Percentiles rank a stretch among this genome's conserved stretches.
Evolutionary conservation across 2,113 vertebrate species (phyloP).

Genomic region (Chaetops frenatus): DNA sequence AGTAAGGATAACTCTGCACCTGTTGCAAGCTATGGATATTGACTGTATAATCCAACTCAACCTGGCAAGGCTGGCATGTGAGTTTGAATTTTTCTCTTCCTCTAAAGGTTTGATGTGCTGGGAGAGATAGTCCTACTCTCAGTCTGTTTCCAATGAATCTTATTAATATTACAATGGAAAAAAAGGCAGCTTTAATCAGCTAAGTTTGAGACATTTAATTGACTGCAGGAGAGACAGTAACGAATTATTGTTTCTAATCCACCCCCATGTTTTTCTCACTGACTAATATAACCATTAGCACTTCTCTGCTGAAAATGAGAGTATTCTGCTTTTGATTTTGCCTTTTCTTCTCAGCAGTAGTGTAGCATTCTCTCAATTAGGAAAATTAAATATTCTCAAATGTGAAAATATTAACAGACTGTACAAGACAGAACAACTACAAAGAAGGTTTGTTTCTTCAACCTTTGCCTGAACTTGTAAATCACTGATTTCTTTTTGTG

Average conservation of each 20-base stretch:
- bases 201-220: neutral
- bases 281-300: neutral
- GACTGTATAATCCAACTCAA: neutral
- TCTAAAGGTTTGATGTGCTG: neutral
- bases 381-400: neutral
- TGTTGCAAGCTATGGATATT: neutral
- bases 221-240: neutral
- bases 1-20: neutral
- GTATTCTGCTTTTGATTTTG: neutral
- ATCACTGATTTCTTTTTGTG: constrained; percentile 28
- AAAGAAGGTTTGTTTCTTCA: neutral
- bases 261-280: neutral
- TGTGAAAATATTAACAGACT: neutral
- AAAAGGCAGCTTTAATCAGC: constrained; percentile 1
- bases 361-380: neutral
- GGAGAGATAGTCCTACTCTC: neutral
- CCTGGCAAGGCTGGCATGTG: neutral
- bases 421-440: neutral
- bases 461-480: constrained; percentile 39
- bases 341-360: neutral
- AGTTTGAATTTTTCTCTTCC: neutral
- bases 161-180: neutral
- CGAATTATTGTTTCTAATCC: neutral
- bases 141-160: neutral
- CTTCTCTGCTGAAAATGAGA: neutral